These are phyloP conservation scores for Erinaceus europaeus DNA, from an alignment of 2,113 vertebrate species.

Conservation along the genomic window DNA sequence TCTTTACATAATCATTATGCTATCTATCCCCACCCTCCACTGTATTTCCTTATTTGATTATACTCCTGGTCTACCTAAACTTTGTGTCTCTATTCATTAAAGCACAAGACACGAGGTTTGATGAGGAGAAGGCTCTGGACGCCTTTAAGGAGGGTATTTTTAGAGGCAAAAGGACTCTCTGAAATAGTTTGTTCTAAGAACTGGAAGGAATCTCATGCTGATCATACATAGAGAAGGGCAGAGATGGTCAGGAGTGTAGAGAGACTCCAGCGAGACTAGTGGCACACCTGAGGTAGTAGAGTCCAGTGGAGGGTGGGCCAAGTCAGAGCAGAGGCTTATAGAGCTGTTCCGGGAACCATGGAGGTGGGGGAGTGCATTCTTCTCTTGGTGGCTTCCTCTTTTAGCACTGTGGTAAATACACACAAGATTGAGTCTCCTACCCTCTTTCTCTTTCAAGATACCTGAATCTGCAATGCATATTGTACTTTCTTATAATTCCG, in stretches of 20 bases:
- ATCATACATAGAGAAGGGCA: not conserved
- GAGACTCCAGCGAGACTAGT: not conserved
- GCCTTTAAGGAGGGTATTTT: not conserved
- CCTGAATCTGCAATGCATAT: not conserved
- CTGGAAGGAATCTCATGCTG: not conserved
- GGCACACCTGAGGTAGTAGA: not conserved
- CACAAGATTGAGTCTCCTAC: not conserved
- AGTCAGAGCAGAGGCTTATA: not conserved
- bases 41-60: not conserved
- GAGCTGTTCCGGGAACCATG: not conserved
- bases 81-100: conserved; percentile 1
- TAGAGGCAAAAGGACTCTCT: not conserved
- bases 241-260: not conserved
- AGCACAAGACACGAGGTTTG: not conserved
- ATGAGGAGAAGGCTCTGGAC: not conserved
- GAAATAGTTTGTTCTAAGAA: not conserved
- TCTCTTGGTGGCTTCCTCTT: not conserved
- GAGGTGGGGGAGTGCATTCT: not conserved
- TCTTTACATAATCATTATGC: too few relatives aligned
- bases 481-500: not conserved
- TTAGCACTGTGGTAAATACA: not conserved
- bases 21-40: too few relatives aligned
- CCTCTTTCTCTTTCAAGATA: not conserved
- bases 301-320: not conserved
- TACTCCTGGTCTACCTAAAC: not conserved